Evolutionary conservation across 2,113 vertebrate species (phyloP).

Genomic region (Poicephalus meyeri): DNA sequence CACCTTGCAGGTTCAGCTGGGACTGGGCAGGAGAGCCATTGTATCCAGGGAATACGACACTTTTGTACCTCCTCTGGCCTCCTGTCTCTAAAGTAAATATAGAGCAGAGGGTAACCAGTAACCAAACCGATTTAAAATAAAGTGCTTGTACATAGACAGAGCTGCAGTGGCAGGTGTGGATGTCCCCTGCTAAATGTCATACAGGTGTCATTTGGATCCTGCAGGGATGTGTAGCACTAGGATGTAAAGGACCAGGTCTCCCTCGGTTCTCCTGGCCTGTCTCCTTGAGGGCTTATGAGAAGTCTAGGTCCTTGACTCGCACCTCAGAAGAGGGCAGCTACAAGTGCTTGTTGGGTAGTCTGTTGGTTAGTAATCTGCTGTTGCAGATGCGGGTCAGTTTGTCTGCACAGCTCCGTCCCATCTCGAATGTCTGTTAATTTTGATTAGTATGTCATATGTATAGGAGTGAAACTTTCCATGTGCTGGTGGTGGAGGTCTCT

Average conservation of each 20-base stretch:
- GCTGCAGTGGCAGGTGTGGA: background rate
- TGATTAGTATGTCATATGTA: background rate
- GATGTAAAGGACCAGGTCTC: background rate
- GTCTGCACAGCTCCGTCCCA: background rate
- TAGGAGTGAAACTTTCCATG: background rate
- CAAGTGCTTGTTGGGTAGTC: background rate
- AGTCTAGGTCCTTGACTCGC: background rate
- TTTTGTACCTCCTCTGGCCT: background rate
- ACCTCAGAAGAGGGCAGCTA: background rate
- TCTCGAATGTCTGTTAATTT: background rate
- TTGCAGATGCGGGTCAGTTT: background rate
- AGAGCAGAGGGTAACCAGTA: background rate
- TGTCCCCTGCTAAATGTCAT: background rate
- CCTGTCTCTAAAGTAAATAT: background rate
- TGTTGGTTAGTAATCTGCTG: background rate
- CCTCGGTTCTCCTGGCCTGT: background rate
- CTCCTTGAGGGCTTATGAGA: background rate
- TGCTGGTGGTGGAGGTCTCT: background rate
- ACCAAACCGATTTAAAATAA: background rate
- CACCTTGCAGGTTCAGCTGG: background rate
- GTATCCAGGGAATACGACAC: background rate
- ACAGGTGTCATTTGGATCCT: background rate
- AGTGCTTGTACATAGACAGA: background rate
- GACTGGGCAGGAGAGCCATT: background rate
- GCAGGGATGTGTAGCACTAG: background rate